Evolutionary conservation across 2,888 invertebrate genomes (phyloP), one percentile per base, ranked within the genome.

Genomic region (Caenorhabditis wallacei): DNA sequence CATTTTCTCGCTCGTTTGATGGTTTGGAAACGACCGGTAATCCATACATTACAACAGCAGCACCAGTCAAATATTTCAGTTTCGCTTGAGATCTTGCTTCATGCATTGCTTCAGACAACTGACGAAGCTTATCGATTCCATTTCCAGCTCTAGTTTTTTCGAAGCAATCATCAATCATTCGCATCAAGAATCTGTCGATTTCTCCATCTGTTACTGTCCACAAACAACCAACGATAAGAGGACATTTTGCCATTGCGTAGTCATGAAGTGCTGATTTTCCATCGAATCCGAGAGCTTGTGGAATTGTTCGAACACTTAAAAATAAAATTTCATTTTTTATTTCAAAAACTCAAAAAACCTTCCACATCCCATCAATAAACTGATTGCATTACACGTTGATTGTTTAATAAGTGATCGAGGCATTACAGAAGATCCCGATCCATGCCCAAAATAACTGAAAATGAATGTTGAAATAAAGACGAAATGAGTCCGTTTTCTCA

Each of bases 121-220:
- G 71, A n/a, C 86, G 59, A 30, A 86, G 59, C 24, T 80, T 72
- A 22, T 83, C 75, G 22, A 46, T 30, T 54, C 75, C 69, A 16
- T n/a, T 40, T 13, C 37, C 59, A 16, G 46, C 16, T 35, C 26
- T 18, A 0, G 72, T 59, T 13, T 56, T 53, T 20, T 78, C 82
- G 18, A 80, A 80, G 56, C 84, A 84, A 20, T 76, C 81, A 22
- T 85, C 85, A n/a, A 88, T 66, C 69, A 90, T 78, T 30, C 86
- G 82, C 71, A 90, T 87, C 59, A 90, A 83, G 72, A 82, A 90
- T 18, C 88, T 79, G 70, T 90, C 90, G 35, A 91, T 89, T 71
- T 90, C 90, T 22, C 90, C 90, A 59, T 90, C 90, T 0, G 90
- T 90, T 8, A 90, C 91, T 72, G 88, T 91, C 89, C 89, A 91